These are phyloP conservation scores for Phalera bucephala DNA, from an alignment of 2,888 invertebrate species.

Conservation along the genomic window DNA sequence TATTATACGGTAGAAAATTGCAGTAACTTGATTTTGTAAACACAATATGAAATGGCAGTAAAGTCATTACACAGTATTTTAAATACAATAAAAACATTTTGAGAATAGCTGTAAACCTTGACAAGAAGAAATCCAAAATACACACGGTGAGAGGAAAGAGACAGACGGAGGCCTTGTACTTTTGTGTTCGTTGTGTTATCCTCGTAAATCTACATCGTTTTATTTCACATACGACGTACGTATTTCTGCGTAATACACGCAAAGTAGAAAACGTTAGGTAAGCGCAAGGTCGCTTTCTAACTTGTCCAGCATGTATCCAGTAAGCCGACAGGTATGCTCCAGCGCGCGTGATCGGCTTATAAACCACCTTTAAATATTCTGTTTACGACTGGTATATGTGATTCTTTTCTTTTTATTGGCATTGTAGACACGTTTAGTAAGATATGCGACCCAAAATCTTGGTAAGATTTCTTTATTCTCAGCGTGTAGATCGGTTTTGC, in stretches of 20 bases:
- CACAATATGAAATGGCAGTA: too few species aligned
- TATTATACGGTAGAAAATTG: too few species aligned
- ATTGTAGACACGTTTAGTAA: neutral
- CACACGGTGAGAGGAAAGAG: constrained; percentile 2
- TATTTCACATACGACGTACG: constrained; percentile 10
- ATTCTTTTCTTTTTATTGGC: neutral
- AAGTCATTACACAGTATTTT: too few species aligned
- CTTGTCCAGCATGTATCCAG: constrained; percentile 27
- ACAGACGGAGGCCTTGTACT: neutral
- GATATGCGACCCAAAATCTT: neutral
- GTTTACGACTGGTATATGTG: neutral
- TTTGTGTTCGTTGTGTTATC: constrained; percentile 1
- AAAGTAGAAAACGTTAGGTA: constrained; percentile 35
- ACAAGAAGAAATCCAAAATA: neutral
- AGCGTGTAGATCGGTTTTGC: too few species aligned
- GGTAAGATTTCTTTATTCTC: too few species aligned
- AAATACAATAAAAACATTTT: too few species aligned
- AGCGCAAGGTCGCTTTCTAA: constrained; percentile 58
- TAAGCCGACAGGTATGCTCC: constrained; percentile 16
- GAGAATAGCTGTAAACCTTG: neutral
- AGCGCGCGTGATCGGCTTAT: constrained; percentile 22
- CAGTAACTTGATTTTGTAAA: too few species aligned
- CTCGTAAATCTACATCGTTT: constrained; percentile 7
- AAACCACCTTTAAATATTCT: constrained; percentile 20
- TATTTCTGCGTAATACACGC: constrained; percentile 19